Evolutionary conservation across 2,113 vertebrate genomes (phyloP).

Genomic region (Pachypanchax playfairii): DNA sequence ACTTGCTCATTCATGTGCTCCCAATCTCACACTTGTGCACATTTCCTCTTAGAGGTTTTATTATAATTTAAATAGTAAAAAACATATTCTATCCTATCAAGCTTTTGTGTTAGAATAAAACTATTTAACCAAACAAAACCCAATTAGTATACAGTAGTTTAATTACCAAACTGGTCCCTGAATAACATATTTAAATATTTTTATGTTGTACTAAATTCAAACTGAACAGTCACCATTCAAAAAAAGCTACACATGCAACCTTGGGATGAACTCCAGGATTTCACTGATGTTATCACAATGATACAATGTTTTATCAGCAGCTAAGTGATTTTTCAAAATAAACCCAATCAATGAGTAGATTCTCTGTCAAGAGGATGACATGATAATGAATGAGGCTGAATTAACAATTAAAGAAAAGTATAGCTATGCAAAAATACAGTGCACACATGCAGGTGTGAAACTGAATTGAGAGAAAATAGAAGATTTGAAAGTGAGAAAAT

Average conservation of each 20-base stretch:
- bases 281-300: constrained; percentile 60
- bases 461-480: too few relatives aligned
- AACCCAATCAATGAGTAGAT: constrained; percentile 60
- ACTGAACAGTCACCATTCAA: constrained; percentile 41
- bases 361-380: constrained; percentile 37
- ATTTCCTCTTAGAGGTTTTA: neutral
- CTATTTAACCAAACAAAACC: too few relatives aligned
- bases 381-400: constrained; percentile 38
- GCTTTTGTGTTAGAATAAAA: too few relatives aligned
- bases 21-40: constrained; percentile 14
- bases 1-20: constrained; percentile 28
- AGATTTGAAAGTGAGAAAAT: too few relatives aligned
- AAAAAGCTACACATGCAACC: constrained; percentile 49
- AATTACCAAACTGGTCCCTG: neutral
- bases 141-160: neutral
- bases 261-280: constrained; percentile 61
- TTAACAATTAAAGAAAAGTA: constrained; percentile 20
- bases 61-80: neutral
- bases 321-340: constrained; percentile 56
- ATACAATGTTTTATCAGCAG: constrained; percentile 65
- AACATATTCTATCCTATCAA: too few relatives aligned
- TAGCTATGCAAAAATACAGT: neutral
- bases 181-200: too few relatives aligned
- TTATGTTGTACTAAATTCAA: constrained; percentile 7
- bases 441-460: neutral